Evolutionary conservation across 2,113 vertebrate genomes (phyloP).

Genomic region (Eidolon helvum): DNA sequence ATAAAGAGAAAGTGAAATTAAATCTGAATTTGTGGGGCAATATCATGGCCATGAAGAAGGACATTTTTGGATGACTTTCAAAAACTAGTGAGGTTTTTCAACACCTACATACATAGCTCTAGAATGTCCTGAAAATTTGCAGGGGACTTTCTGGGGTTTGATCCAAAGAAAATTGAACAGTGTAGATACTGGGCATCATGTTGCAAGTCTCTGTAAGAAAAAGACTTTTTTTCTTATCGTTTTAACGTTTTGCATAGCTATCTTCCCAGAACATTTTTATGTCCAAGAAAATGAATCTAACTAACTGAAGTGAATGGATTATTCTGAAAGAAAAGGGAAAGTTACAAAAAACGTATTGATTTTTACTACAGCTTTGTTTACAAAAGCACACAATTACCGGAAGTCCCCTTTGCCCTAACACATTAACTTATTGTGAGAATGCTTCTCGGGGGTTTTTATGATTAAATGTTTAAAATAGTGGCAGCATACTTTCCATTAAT

Average conservation of each 20-base stretch:
- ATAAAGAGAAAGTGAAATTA: not conserved
- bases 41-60: not conserved
- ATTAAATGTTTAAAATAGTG: not conserved
- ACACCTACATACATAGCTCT: not conserved
- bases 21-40: not conserved
- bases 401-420: constrained; percentile 11
- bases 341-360: not conserved
- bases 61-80: not conserved
- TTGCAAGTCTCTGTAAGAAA: not conserved
- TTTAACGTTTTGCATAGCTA: not conserved
- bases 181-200: not conserved
- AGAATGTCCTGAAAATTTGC: not conserved
- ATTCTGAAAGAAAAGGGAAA: constrained; percentile 27
- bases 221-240: not conserved
- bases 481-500: not conserved
- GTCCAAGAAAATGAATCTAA: not conserved
- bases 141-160: not conserved
- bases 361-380: constrained; percentile 42
- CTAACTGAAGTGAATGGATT: constrained; percentile 7
- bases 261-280: not conserved
- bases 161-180: not conserved
- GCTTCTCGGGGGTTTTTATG: not conserved
- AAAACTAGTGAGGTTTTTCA: not conserved
- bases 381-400: constrained; percentile 21
- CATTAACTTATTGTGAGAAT: not conserved